Base-by-base conservation (phyloP, 2,888 invertebrate genomes). In the Mesorhabditis spiculigera region DNA sequence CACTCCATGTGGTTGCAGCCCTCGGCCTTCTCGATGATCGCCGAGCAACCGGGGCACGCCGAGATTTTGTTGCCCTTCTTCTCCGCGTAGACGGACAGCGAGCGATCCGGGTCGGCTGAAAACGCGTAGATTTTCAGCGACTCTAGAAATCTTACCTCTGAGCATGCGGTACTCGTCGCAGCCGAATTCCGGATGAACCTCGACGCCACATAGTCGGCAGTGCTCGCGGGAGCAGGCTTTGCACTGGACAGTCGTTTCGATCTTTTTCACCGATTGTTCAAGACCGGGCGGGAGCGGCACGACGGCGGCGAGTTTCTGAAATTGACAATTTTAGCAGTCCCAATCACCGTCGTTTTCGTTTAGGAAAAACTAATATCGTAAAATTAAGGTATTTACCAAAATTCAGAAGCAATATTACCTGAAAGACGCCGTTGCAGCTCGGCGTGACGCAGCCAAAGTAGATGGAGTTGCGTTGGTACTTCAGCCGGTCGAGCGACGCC, bases 1-100 rank as follows among this genome's bases (percentile, higher is more conserved):
- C 58, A 50, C n/a, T 50, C 10, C 58, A 50, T 50, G 58, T 50
- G 58, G n/a, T 50, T 50, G 58, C 58, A 50, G 58, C 58, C 58
- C 8, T 10, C 58, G 10, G 58, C n/a, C 58, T 50, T 50, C 58
- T 50, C 58, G n/a, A 50, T 50, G 10, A 50, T n/a, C 58, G n/a
- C 58, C 58, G 58, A 50, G 58, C 58, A 50, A 50, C 58, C 58
- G n/a, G 58, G 58, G n/a, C 58, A 50, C 8, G 58, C 10, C 10
- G 58, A 13, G 58, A 50, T 50, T n/a, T 50, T 50, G 10, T 10
- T 50, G 58, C 58, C 58, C 58, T 13, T 10, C n/a, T 50, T 10
- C 8, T 50, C 58, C 58, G n/a, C n/a, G 58, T 50, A 50, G 10
- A 13, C n/a, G 8, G 8, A 13, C 58, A 50, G n/a, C 8, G 58